Conservation (phyloP, 2,797 vertebrate species). For the Menidia menidia region DNA sequence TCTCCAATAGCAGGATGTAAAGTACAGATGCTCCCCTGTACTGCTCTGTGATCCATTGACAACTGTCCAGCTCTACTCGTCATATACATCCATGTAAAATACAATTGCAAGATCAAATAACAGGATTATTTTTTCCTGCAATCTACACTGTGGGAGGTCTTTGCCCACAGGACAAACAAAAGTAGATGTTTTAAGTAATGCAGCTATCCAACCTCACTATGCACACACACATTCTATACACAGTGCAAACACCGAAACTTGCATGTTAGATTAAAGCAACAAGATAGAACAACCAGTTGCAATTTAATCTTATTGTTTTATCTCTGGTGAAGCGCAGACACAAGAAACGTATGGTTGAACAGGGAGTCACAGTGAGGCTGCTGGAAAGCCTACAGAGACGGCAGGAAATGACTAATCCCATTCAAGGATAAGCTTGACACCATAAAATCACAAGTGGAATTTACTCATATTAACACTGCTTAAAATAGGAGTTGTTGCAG, state of each 20-base stretch:
- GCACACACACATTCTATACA: constrained; percentile 20
- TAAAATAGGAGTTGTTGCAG: neutral
- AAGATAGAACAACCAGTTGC: constrained; percentile 8
- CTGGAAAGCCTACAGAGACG: neutral
- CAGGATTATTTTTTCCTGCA: constrained; percentile 2
- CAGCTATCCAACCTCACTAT: constrained; percentile 17
- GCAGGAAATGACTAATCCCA: neutral
- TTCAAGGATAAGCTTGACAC: neutral
- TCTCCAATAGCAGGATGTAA: neutral
- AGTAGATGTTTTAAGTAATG: constrained; percentile 36
- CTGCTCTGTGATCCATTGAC: neutral
- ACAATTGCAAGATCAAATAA: constrained; percentile 3
- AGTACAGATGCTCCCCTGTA: neutral
- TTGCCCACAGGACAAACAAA: constrained; percentile 17
- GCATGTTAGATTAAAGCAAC: constrained; percentile 28
- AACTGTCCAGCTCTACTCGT: neutral
- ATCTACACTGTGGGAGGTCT: constrained; percentile 25
- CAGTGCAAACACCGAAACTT: constrained; percentile 28
- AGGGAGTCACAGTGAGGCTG: neutral
- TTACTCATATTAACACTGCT: neutral
- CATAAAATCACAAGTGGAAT: neutral
- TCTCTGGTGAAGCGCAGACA: constrained; percentile 1
- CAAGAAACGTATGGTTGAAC: neutral
- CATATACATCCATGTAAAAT: neutral
- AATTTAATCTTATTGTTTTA: constrained; percentile 24